Percentiles rank a stretch among this genome's conserved stretches.
Conservation (phyloP, 2,113 vertebrate genomes). For the Oophaga pumilio region DNA sequence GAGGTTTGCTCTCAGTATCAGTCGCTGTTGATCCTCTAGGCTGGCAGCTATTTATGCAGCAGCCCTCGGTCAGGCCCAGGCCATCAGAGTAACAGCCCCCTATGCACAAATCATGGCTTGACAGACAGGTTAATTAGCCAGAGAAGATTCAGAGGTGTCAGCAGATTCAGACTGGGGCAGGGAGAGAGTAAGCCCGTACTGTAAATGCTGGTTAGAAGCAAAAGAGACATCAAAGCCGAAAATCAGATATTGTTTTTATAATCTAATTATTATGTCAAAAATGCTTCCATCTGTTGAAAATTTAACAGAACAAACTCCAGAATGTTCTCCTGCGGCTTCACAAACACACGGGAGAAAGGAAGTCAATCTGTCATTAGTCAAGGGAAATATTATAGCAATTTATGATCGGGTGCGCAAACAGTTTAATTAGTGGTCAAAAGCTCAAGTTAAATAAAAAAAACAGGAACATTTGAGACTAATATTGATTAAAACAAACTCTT, state of each 20-base stretch:
- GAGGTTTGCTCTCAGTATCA: background rate
- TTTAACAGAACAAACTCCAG: background rate
- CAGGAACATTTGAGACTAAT: too few relatives aligned
- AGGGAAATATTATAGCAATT: too few relatives aligned
- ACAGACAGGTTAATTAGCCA: slow-evolving; percentile 16
- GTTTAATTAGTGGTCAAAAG: too few relatives aligned
- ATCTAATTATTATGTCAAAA: background rate
- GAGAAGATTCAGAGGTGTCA: background rate
- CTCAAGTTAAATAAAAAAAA: too few relatives aligned
- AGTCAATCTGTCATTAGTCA: background rate
- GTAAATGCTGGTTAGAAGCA: background rate
- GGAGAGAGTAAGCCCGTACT: background rate
- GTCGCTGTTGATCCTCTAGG: background rate
- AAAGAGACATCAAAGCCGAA: background rate
- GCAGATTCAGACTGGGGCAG: background rate
- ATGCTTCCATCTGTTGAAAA: slow-evolving; percentile 5
- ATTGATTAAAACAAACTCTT: too few relatives aligned
- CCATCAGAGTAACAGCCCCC: background rate
- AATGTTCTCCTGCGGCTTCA: background rate
- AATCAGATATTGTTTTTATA: background rate
- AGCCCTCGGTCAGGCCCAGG: background rate
- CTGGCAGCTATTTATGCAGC: background rate
- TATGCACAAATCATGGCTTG: background rate
- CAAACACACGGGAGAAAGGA: background rate
- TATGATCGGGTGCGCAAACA: background rate